These are phyloP conservation scores for Lampropteryx suffumata DNA, from an alignment of 2,888 invertebrate genomes.

Conservation along the genomic window DNA sequence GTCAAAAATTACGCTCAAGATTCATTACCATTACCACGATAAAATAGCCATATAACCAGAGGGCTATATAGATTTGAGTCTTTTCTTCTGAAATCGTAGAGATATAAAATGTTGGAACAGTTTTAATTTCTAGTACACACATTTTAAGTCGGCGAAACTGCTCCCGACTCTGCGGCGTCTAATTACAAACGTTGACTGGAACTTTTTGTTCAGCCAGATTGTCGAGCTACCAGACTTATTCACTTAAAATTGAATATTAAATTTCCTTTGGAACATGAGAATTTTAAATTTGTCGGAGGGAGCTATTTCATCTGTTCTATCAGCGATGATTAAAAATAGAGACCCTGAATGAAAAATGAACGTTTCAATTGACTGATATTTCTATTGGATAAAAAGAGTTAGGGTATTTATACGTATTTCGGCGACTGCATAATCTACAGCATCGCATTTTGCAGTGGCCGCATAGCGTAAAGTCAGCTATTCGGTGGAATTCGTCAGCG, in stretches of 20 bases:
- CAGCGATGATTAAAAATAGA: constrained; percentile 12
- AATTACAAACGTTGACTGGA: constrained; percentile 70
- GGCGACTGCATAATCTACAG: constrained; percentile 53
- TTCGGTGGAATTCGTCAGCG: constrained; percentile 75
- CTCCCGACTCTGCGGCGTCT: constrained; percentile 54
- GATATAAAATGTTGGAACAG: constrained; percentile 28
- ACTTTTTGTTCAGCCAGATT: constrained; percentile 71
- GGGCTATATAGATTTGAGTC: constrained; percentile 7
- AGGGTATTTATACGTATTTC: constrained; percentile 32
- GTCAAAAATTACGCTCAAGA: no score
- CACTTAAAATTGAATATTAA: constrained; percentile 68
- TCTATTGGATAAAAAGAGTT: background rate
- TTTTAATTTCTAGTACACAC: constrained; percentile 45
- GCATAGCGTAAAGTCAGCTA: constrained; percentile 69
- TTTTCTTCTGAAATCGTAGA: constrained; percentile 29
- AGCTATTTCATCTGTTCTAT: constrained; percentile 36
- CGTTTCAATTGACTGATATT: background rate
- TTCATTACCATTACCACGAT: no score
- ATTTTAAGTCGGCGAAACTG: constrained; percentile 39
- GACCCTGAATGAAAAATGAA: background rate
- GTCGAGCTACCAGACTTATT: constrained; percentile 66
- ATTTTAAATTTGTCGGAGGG: constrained; percentile 41
- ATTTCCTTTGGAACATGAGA: constrained; percentile 49
- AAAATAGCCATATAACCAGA: no score
- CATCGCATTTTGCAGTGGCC: constrained; percentile 61